phyloP scores from a whole-genome alignment of 2,888 invertebrate species.

The Callyntrura sp. region DNA sequence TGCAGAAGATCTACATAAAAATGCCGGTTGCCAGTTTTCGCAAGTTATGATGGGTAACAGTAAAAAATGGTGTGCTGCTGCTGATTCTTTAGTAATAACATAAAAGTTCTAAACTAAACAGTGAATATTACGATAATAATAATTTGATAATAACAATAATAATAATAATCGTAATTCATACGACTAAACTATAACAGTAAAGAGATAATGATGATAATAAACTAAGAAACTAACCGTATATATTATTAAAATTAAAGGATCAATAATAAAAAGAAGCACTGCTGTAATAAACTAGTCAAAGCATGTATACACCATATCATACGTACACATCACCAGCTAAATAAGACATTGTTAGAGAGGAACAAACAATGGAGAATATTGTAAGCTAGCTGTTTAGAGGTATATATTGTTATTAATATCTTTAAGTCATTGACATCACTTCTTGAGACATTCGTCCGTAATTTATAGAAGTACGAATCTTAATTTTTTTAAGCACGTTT shows the following conservation, averaged over 20 bases:
- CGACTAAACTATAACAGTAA: slow-evolving; percentile 24
- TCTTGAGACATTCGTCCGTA: slow-evolving; percentile 52
- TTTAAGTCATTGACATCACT: slow-evolving; percentile 37
- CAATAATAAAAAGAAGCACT: slow-evolving; percentile 63
- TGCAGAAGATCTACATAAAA: not conserved
- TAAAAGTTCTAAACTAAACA: slow-evolving; percentile 53
- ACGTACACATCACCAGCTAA: slow-evolving; percentile 67
- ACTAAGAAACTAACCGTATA: slow-evolving; percentile 18
- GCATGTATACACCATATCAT: slow-evolving; percentile 70
- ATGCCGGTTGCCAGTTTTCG: slow-evolving; percentile 3
- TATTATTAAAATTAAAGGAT: not conserved
- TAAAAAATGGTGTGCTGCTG: slow-evolving; percentile 32
- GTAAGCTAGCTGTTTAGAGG: slow-evolving; percentile 38
- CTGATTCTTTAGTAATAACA: slow-evolving; percentile 20
- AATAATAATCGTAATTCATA: not conserved
- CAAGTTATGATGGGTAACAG: slow-evolving; percentile 47
- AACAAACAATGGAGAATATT: slow-evolving; percentile 41
- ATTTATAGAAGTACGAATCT: not conserved
- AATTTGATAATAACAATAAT: slow-evolving; percentile 30
- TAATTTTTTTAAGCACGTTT: slow-evolving; percentile 25
- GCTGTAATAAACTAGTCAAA: slow-evolving; percentile 63
- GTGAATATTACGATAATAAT: slow-evolving; percentile 29
- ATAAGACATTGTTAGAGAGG: slow-evolving; percentile 34
- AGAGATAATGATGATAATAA: slow-evolving; percentile 60
- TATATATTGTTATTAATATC: slow-evolving; percentile 29